Evolutionary conservation across 2,113 vertebrate species (phyloP).

Genomic region (Tyto alba): DNA sequence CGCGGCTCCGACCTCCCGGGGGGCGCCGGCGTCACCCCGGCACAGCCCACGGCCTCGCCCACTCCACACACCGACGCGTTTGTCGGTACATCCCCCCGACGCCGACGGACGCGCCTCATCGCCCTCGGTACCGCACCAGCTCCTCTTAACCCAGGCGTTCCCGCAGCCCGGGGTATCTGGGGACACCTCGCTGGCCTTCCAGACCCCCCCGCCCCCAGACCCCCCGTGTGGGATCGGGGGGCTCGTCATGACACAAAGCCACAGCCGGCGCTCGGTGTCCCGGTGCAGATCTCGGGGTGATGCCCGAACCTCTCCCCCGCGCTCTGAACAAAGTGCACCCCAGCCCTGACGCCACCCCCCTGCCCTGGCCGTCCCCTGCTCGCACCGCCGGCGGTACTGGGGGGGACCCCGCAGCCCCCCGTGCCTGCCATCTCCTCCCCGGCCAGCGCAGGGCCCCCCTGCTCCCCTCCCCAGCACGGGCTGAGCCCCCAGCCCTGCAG

Average conservation of each 20-base stretch:
- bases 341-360: background rate
- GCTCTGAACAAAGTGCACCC: background rate
- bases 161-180: background rate
- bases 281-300: accelerated
- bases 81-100: accelerated
- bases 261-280: background rate
- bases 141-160: background rate
- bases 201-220: background rate
- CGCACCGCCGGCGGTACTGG: background rate
- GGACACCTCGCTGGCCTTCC: background rate
- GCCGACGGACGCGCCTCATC: accelerated
- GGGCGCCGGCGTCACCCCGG: too few relatives aligned
- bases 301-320: accelerated
- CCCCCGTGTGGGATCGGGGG: accelerated
- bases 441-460: background rate
- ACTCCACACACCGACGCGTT: too few relatives aligned
- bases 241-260: accelerated
- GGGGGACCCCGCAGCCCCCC: background rate
- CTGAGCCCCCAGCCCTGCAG: background rate
- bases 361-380: background rate
- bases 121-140: accelerated
- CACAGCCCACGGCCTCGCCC: too few relatives aligned
- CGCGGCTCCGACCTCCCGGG: background rate
- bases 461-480: accelerated
- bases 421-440: background rate